These are phyloP conservation scores for Gyrodactylus salaris DNA, from an alignment of 1,140 invertebrate genomes.

Conservation along the genomic window DNA sequence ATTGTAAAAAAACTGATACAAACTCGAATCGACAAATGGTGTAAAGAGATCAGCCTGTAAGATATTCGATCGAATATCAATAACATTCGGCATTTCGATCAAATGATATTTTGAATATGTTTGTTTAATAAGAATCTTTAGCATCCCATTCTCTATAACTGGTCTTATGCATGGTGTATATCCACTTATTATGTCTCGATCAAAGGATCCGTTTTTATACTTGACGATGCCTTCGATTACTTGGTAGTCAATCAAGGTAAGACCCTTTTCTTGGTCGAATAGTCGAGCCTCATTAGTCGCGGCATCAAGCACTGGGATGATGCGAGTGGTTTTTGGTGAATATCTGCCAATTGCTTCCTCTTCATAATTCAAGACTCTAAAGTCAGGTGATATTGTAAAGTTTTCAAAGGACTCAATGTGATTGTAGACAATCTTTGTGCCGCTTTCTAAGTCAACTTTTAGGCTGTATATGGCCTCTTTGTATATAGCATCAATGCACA, in stretches of 20 bases:
- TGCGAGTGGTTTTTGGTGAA: neutral
- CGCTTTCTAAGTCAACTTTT: neutral
- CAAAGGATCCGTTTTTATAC: neutral
- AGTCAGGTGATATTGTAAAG: neutral
- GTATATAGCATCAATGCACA: neutral
- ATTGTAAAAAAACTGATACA: neutral
- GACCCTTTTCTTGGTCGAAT: neutral
- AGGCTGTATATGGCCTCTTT: neutral
- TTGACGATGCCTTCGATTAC: neutral
- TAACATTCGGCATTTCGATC: neutral
- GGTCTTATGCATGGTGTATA: neutral
- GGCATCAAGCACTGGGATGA: neutral
- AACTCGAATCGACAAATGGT: neutral
- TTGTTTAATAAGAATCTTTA: neutral
- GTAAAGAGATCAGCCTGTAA: neutral
- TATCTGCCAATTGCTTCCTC: neutral
- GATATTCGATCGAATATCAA: neutral
- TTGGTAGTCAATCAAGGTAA: neutral
- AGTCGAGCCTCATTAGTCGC: neutral
- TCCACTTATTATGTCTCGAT: neutral
- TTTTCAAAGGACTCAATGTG: neutral
- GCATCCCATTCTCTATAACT: neutral
- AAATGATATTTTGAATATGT: neutral
- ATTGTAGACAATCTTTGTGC: neutral
- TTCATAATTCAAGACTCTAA: neutral